These are phyloP conservation scores for Tipula lateralis DNA, from an alignment of 2,888 invertebrate species.

Conservation along the genomic window DNA sequence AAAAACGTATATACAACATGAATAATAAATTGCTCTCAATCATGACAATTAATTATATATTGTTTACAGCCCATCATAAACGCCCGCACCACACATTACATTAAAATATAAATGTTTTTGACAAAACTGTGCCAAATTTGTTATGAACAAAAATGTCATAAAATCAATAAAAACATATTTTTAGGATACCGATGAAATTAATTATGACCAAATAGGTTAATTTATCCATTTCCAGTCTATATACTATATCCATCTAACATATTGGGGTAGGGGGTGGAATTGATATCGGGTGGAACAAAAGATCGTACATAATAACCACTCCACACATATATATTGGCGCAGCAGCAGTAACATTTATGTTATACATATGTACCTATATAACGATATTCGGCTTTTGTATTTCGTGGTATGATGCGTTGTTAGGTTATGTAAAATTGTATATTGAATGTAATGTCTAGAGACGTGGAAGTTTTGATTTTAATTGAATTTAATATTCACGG, in stretches of 20 bases:
- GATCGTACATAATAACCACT: not conserved
- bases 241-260: not conserved
- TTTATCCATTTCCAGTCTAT: not conserved
- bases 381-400: not conserved
- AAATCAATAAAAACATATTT: slow-evolving; percentile 9
- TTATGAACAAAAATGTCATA: not conserved
- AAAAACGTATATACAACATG: not conserved
- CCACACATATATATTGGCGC: not conserved
- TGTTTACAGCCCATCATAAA: not conserved
- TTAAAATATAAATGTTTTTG: not conserved
- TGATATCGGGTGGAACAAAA: not conserved
- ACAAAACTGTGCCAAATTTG: not conserved
- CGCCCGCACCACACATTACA: not conserved
- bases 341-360: not conserved
- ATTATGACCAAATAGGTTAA: not conserved
- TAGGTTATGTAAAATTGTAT: not conserved
- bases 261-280: not conserved
- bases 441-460: not conserved
- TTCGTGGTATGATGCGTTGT: not conserved
- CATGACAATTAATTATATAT: not conserved
- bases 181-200: not conserved
- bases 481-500: not conserved
- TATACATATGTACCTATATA: not conserved
- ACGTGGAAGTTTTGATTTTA: not conserved
- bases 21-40: not conserved